Percentiles rank a stretch among this genome's conserved stretches.
These are phyloP conservation scores for Coecobrya sp. DNA, from an alignment of 2,888 invertebrate genomes.

Conservation along the genomic window DNA sequence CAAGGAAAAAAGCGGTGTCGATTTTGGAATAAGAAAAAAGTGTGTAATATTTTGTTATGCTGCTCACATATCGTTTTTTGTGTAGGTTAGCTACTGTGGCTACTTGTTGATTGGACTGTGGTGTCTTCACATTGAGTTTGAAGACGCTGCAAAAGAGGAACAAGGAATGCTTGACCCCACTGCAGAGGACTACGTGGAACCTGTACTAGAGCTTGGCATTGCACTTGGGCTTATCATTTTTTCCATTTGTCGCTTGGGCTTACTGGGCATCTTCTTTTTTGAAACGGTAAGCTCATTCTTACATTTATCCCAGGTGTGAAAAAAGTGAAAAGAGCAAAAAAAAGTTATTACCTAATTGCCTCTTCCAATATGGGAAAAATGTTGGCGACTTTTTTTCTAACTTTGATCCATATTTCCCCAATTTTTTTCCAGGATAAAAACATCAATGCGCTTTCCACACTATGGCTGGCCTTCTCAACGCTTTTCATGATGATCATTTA, in stretches of 20 bases:
- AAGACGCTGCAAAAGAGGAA: conserved; percentile 62
- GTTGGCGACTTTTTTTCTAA: too few relatives aligned
- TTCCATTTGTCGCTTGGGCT: conserved; percentile 54
- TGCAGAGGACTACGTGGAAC: conserved; percentile 63
- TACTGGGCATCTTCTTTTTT: conserved; percentile 70
- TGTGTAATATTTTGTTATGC: too few relatives aligned
- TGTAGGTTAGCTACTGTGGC: conserved; percentile 64
- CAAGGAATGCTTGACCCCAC: conserved; percentile 52
- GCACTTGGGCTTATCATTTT: conserved; percentile 63
- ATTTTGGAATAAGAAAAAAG: too few relatives aligned
- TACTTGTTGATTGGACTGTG: conserved; percentile 73
- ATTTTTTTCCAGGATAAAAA: conserved; percentile 66
- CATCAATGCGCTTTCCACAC: conserved; percentile 65
- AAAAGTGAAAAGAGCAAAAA: too few relatives aligned
- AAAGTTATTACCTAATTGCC: too few relatives aligned
- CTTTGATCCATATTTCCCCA: too few relatives aligned
- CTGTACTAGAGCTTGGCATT: conserved; percentile 57
- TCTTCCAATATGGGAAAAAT: too few relatives aligned
- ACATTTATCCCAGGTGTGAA: background rate
- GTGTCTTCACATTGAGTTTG: conserved; percentile 72
- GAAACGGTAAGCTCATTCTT: conserved; percentile 52
- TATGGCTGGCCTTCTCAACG: conserved; percentile 73
- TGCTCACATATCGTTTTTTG: too few relatives aligned
- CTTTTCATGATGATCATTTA: conserved; percentile 75
- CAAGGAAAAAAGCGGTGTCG: too few relatives aligned